Percentiles rank a stretch among this genome's conserved stretches.
phyloP scores from a whole-genome alignment of 1,140 invertebrate genomes.

The Hormaphis cornu region DNA sequence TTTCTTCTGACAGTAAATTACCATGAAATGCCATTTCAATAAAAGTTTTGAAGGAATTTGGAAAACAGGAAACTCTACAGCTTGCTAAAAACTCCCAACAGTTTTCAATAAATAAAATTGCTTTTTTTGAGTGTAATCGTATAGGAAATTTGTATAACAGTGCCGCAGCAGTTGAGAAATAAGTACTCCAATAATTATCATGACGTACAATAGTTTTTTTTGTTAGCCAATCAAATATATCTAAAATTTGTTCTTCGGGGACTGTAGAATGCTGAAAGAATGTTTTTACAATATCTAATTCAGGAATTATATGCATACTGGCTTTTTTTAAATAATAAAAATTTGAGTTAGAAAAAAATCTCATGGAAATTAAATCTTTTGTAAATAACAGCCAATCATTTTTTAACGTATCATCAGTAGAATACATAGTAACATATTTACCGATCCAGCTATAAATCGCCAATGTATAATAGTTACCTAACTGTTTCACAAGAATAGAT shows the following conservation, averaged over 20 bases:
- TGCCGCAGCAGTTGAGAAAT: background rate
- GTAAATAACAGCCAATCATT: background rate
- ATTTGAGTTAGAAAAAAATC: slow-evolving; percentile 1
- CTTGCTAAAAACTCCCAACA: slow-evolving; percentile 13
- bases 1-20: background rate
- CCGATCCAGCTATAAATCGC: slow-evolving; percentile 14
- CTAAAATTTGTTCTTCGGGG: background rate
- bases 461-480: background rate
- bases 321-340: background rate
- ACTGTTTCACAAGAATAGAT: background rate
- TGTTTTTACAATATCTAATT: slow-evolving; percentile 8
- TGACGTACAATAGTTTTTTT: background rate
- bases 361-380: background rate
- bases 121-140: background rate
- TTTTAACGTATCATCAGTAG: background rate
- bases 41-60: background rate
- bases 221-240: background rate
- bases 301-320: slow-evolving; percentile 2
- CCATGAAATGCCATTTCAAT: slow-evolving; percentile 14
- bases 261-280: slow-evolving; percentile 17
- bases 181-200: background rate
- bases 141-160: background rate
- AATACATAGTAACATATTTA: background rate
- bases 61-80: slow-evolving; percentile 20
- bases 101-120: background rate